phyloP scores from a whole-genome alignment of 2,888 invertebrate species.

The Cerastoderma edule region DNA sequence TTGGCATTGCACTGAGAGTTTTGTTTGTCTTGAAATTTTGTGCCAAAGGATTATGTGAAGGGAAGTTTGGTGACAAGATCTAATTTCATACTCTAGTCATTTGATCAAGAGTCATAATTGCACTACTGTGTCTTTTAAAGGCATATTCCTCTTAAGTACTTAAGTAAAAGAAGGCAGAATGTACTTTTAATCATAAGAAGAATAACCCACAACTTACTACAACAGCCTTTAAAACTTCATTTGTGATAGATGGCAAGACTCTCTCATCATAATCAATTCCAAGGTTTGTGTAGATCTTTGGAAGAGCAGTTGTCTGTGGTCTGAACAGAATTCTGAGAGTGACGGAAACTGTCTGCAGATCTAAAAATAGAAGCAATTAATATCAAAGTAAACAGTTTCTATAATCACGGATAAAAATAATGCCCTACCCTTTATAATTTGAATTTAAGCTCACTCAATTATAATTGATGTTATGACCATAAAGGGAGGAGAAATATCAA shows the following conservation, averaged over 20 bases:
- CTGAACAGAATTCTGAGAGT: constrained; percentile 98
- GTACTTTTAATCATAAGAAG: not conserved
- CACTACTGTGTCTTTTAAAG: not conserved
- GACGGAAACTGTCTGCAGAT: constrained; percentile 99
- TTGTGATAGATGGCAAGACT: constrained; percentile 98
- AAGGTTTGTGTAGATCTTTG: constrained; percentile 97
- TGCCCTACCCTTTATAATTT: too few relatives aligned
- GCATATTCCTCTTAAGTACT: too few relatives aligned
- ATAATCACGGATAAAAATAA: not conserved
- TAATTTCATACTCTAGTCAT: not conserved
- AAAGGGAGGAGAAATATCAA: too few relatives aligned
- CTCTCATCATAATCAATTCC: constrained; percentile 99
- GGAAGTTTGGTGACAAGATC: not conserved
- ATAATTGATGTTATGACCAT: too few relatives aligned
- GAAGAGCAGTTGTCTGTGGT: constrained; percentile 96
- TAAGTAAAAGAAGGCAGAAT: not conserved
- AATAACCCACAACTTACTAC: constrained; percentile 86
- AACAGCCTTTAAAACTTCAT: constrained; percentile 99
- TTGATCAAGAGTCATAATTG: too few relatives aligned
- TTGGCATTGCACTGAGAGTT: too few relatives aligned
- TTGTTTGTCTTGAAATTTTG: too few relatives aligned
- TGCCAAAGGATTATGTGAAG: too few relatives aligned
- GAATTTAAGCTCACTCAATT: too few relatives aligned
- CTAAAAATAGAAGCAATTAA: constrained; percentile 85
- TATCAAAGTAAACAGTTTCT: not conserved